Conservation (phyloP, 1,140 invertebrate species). For the Vollenhovia emeryi region DNA sequence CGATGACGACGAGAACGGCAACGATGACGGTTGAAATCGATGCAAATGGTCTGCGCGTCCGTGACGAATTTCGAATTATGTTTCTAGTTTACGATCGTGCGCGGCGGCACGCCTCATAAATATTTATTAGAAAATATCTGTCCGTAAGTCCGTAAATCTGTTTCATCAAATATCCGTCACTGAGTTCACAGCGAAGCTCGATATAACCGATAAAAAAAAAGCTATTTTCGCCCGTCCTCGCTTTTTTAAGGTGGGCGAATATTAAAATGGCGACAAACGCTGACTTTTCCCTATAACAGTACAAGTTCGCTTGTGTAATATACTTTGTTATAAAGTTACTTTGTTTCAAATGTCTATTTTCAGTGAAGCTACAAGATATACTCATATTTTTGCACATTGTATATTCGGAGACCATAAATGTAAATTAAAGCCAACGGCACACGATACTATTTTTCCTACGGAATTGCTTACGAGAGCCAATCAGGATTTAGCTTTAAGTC, state of each 20-base stretch:
- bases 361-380: neutral
- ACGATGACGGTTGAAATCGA: constrained; percentile 53
- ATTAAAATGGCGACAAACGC: neutral
- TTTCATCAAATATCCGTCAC: constrained; percentile 30
- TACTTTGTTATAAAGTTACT: neutral
- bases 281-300: neutral
- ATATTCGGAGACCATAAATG: neutral
- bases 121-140: constrained; percentile 60
- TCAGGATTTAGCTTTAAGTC: no score
- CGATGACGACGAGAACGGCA: neutral
- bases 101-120: constrained; percentile 52
- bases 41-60: constrained; percentile 53
- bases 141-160: constrained; percentile 43
- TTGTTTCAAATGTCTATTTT: neutral
- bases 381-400: no score
- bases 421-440: no score
- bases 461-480: no score
- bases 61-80: constrained; percentile 60
- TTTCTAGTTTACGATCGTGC: constrained; percentile 55
- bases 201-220: constrained; percentile 19
- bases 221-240: neutral
- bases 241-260: neutral
- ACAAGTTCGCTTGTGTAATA: neutral
- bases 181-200: neutral
- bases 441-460: no score